Conservation (phyloP, 2,113 vertebrate species). For the Phasianus colchicus region DNA sequence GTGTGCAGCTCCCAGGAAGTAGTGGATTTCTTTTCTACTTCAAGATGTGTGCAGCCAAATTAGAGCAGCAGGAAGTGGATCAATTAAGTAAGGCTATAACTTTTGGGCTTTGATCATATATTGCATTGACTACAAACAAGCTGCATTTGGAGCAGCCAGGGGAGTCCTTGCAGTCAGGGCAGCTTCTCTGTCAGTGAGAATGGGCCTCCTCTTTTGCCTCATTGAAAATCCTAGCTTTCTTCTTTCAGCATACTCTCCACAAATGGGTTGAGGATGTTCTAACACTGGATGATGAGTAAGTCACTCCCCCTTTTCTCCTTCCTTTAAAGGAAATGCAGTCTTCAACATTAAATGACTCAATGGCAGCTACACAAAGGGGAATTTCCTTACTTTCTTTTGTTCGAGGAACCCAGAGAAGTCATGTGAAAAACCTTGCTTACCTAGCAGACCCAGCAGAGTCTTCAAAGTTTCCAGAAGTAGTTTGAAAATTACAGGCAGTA, state of each 20-base stretch:
- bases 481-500: background rate
- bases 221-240: background rate
- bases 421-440: background rate
- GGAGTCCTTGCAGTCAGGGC: background rate
- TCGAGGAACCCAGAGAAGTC: background rate
- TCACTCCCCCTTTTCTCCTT: background rate
- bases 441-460: background rate
- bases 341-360: rapidly evolving
- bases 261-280: background rate
- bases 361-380: background rate
- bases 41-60: background rate
- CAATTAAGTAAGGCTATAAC: background rate
- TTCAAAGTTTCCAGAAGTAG: background rate
- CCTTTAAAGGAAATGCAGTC: background rate
- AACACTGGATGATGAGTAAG: background rate
- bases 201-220: background rate
- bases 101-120: background rate
- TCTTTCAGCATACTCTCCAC: background rate
- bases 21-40: background rate
- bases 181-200: background rate
- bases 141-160: background rate
- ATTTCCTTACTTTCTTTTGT: background rate
- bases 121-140: background rate
- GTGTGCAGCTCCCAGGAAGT: background rate
- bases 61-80: background rate